A percentile compares a stretch with the other conserved stretches of the same genome.
phyloP scores from a whole-genome alignment of 2,888 invertebrate genomes.

The Thyatira batis region DNA sequence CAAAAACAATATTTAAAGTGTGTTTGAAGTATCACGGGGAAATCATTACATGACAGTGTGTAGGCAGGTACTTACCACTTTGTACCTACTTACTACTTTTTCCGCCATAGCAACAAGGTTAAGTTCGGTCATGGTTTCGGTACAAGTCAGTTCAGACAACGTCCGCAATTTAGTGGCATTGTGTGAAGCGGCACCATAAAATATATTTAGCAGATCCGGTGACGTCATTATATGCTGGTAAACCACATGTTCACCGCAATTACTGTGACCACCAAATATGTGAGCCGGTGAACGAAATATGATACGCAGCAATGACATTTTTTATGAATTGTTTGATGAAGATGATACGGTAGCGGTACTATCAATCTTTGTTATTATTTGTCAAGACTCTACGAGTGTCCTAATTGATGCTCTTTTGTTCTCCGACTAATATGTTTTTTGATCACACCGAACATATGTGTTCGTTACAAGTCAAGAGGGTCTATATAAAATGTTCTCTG shows the following conservation, averaged over 20 bases:
- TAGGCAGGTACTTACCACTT: not conserved
- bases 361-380: no score
- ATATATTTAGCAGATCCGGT: constrained; percentile 67
- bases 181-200: constrained; percentile 35
- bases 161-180: not conserved
- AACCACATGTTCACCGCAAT: constrained; percentile 45
- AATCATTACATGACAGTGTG: not conserved
- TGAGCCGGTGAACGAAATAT: not conserved
- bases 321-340: no score
- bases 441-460: no score
- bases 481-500: no score
- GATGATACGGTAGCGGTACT: no score
- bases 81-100: no score
- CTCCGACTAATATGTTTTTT: no score
- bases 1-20: no score
- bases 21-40: not conserved
- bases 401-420: no score
- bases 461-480: no score
- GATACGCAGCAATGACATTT: not conserved
- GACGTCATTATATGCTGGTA: constrained; percentile 44
- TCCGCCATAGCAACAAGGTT: not conserved
- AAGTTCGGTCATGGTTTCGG: not conserved
- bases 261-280: constrained; percentile 11
- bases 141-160: not conserved
- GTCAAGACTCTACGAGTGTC: no score